Conservation (phyloP, 2,113 vertebrate genomes). For the Bufo bufo region DNA sequence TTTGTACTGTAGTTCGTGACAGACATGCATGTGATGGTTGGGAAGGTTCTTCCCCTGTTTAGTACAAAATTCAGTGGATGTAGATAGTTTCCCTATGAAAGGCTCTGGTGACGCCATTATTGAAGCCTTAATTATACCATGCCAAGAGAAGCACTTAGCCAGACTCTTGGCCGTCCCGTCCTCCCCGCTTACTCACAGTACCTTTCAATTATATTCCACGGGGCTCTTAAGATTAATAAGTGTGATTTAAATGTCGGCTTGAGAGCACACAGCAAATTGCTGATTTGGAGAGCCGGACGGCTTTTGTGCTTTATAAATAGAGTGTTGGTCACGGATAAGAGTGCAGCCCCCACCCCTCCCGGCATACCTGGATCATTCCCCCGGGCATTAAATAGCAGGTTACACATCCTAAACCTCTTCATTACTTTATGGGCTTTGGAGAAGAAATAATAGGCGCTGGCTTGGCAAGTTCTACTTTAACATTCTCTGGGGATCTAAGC, state of each 20-base stretch:
- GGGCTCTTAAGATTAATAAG: slow-evolving; percentile 49
- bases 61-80: background rate
- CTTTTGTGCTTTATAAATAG: slow-evolving; percentile 66
- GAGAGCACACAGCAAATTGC: slow-evolving; percentile 55
- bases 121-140: background rate
- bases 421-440: slow-evolving; percentile 27
- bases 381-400: slow-evolving; percentile 39
- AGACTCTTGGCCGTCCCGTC: background rate
- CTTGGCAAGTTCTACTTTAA: background rate
- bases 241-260: slow-evolving; percentile 48
- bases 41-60: too few relatives aligned
- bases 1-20: too few relatives aligned
- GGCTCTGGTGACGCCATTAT: background rate
- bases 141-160: slow-evolving; percentile 17
- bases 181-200: slow-evolving; percentile 3
- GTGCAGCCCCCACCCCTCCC: background rate
- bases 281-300: slow-evolving; percentile 6
- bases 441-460: slow-evolving; percentile 14
- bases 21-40: too few relatives aligned
- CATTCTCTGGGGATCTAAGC: background rate
- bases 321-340: slow-evolving; percentile 43
- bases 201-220: slow-evolving; percentile 48
- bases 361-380: slow-evolving; percentile 37
- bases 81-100: background rate
- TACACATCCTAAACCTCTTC: slow-evolving; percentile 17